A percentile compares a stretch with the other conserved stretches of the same genome.
phyloP scores from a whole-genome alignment of 1,140 invertebrate species.

The Calliopsis andreniformis region DNA sequence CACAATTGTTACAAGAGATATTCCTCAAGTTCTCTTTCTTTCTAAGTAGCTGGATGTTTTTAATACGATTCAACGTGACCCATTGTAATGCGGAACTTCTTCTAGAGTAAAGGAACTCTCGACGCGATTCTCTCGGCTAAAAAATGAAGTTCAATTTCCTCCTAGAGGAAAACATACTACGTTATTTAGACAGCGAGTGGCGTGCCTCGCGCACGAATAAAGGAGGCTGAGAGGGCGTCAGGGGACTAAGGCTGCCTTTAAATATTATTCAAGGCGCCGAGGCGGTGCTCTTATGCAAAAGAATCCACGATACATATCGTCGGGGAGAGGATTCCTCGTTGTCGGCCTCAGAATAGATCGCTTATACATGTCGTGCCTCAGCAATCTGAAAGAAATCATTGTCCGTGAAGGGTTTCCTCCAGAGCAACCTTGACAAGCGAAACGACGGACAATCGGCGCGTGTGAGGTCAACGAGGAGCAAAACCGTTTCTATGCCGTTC shows the following conservation, averaged over 20 bases:
- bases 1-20: no score
- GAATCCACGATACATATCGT: constrained; percentile 11
- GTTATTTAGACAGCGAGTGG: background rate
- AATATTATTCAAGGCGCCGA: background rate
- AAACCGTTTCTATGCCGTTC: background rate
- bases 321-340: constrained; percentile 1
- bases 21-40: no score
- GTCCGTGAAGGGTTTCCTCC: constrained; percentile 26
- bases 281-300: constrained; percentile 30
- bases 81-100: no score
- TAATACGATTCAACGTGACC: no score
- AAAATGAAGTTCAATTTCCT: no score
- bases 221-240: no score
- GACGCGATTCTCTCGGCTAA: no score
- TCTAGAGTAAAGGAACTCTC: no score
- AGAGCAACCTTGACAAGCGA: constrained; percentile 21
- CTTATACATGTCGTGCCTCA: constrained; percentile 1
- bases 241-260: background rate
- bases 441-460: constrained; percentile 19
- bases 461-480: constrained; percentile 24
- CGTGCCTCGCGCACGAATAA: background rate
- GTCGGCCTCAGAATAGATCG: constrained; percentile 26
- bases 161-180: background rate
- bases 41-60: no score
- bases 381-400: constrained; percentile 38